Conservation (phyloP, 2,113 vertebrate genomes). For the Bagarius yarrelli region DNA sequence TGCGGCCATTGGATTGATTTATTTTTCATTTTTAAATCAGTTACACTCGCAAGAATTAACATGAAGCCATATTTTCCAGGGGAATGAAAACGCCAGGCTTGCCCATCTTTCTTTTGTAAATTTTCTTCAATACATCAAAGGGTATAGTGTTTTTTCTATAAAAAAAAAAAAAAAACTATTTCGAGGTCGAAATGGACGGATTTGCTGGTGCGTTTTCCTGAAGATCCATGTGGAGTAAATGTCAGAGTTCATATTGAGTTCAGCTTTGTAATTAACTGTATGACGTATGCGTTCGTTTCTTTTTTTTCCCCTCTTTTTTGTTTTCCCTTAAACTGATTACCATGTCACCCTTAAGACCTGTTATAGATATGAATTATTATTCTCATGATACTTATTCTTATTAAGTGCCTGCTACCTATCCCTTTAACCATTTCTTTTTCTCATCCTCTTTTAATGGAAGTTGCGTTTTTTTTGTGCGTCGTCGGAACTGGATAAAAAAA, state of each 20-base stretch:
- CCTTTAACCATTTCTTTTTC: conserved; percentile 68
- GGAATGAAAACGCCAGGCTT: conserved; percentile 56
- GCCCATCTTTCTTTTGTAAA: conserved; percentile 56
- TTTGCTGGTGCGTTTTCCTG: not conserved
- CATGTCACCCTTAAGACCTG: conserved; percentile 48
- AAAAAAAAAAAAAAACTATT: conserved; percentile 51
- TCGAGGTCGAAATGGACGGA: not conserved
- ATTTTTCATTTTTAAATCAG: conserved; percentile 56
- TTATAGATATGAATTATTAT: conserved; percentile 34
- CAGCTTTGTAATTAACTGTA: not conserved
- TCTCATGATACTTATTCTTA: conserved; percentile 60
- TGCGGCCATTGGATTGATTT: conserved; percentile 68
- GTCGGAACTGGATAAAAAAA: conserved; percentile 27
- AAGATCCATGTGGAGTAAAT: not conserved
- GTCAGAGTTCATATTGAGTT: conserved; percentile 15
- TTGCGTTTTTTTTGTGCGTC: not conserved
- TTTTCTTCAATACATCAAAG: conserved; percentile 47
- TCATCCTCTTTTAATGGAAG: not conserved
- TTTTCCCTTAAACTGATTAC: conserved; percentile 18
- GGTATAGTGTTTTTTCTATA: conserved; percentile 50
- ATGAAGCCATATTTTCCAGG: conserved; percentile 75
- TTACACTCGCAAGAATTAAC: conserved; percentile 63
- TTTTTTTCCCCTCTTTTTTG: not conserved
- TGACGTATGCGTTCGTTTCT: not conserved
- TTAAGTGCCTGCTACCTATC: conserved; percentile 80